phyloP scores from a whole-genome alignment of 2,797 vertebrate species.

The Acipenser ruthenus region DNA sequence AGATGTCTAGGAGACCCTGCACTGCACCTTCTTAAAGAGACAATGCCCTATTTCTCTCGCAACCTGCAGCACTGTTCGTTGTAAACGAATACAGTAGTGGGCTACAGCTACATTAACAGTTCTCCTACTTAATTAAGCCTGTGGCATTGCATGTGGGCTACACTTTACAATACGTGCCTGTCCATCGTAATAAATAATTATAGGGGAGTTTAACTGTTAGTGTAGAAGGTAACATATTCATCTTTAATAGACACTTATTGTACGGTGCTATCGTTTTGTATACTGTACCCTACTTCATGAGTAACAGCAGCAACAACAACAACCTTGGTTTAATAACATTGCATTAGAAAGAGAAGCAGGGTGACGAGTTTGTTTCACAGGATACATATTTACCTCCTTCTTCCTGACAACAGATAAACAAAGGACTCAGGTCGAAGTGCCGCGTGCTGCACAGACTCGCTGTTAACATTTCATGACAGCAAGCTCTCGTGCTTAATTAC shows the following conservation, averaged over 20 bases:
- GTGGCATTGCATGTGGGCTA: no score
- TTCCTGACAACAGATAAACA: background rate
- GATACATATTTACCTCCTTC: background rate
- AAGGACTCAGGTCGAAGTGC: background rate
- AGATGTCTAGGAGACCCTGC: background rate
- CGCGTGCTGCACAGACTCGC: no score
- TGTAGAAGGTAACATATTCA: background rate
- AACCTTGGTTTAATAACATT: background rate
- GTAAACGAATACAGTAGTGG: no score
- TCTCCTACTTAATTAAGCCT: no score
- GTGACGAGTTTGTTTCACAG: background rate
- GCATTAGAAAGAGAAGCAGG: background rate
- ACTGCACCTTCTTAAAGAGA: constrained; percentile 11
- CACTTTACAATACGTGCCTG: no score
- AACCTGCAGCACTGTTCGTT: background rate
- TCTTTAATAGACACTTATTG: background rate
- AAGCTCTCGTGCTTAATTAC: constrained; percentile 9
- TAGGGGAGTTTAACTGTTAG: no score
- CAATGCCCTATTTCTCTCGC: background rate
- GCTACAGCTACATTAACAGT: no score
- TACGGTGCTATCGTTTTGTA: background rate
- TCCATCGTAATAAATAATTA: no score
- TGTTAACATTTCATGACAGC: constrained; percentile 4
- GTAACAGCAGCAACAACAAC: background rate
- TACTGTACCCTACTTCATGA: background rate